Conservation (phyloP, 2,113 vertebrate genomes). For the Etheostoma cragini region DNA sequence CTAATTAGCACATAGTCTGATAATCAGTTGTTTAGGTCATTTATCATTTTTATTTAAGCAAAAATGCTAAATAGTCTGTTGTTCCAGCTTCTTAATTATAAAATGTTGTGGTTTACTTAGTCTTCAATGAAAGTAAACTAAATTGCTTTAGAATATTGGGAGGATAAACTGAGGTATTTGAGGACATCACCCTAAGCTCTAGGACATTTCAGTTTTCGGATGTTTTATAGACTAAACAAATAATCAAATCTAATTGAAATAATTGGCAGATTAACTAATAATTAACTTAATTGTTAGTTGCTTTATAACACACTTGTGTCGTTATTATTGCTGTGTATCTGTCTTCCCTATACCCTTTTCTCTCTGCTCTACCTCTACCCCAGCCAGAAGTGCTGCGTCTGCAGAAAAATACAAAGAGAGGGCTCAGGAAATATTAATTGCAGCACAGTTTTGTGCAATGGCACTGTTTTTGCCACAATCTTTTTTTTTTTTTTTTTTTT, state of each 20-base stretch:
- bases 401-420: constrained; percentile 49
- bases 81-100: not conserved
- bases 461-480: constrained; percentile 10
- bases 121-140: not conserved
- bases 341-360: constrained; percentile 7
- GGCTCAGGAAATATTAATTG: constrained; percentile 42
- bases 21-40: not conserved
- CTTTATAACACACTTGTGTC: not conserved
- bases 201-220: not conserved
- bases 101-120: not conserved
- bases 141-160: not conserved
- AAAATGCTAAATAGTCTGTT: not conserved
- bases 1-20: not conserved
- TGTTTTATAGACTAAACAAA: constrained; percentile 11
- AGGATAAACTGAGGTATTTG: not conserved
- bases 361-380: constrained; percentile 21
- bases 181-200: not conserved
- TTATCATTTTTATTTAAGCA: not conserved
- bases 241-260: not conserved
- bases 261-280: not conserved
- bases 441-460: constrained; percentile 24
- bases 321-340: constrained; percentile 37
- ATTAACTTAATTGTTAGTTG: not conserved
- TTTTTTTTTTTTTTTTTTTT: not conserved
- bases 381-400: constrained; percentile 52